These are phyloP conservation scores for Lomographa bimaculata DNA, from an alignment of 2,888 invertebrate genomes.

Conservation along the genomic window DNA sequence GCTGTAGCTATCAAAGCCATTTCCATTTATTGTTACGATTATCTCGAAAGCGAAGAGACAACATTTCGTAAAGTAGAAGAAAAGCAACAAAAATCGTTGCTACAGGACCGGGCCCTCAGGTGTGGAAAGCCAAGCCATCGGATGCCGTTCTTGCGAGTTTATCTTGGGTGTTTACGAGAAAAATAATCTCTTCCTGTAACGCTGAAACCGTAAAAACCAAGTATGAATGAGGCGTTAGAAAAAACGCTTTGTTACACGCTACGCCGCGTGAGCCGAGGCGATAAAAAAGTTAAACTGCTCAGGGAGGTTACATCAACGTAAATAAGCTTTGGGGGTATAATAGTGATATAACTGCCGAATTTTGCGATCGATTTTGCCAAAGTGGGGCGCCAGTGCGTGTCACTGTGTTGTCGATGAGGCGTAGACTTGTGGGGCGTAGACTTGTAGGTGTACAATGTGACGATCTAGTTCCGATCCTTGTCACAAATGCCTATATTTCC, in stretches of 20 bases:
- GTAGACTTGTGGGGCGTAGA: no score
- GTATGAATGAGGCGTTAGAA: constrained; percentile 25
- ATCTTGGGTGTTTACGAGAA: constrained; percentile 23
- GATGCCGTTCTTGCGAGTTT: constrained; percentile 17
- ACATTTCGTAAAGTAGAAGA: no score
- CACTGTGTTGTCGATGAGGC: not conserved
- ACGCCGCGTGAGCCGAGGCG: constrained; percentile 20
- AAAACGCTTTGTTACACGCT: constrained; percentile 22
- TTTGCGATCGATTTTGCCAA: constrained; percentile 15
- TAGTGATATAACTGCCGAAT: constrained; percentile 19
- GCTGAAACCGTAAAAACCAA: constrained; percentile 20
- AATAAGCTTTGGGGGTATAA: constrained; percentile 19
- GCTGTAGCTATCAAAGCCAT: no score
- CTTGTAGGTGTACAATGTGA: no score
- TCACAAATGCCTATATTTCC: no score
- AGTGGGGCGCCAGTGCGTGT: constrained; percentile 11
- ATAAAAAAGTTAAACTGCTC: constrained; percentile 25
- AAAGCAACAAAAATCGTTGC: no score
- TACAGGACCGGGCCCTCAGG: constrained; percentile 7
- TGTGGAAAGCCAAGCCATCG: constrained; percentile 11
- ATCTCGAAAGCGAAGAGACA: no score
- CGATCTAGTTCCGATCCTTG: no score
- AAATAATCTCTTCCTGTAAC: constrained; percentile 21
- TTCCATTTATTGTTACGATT: no score
- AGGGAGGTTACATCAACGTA: constrained; percentile 19